A percentile compares a stretch with the other conserved stretches of the same genome.
Conservation (phyloP, 1,140 invertebrate genomes). For the Pectinophora gossypiella region DNA sequence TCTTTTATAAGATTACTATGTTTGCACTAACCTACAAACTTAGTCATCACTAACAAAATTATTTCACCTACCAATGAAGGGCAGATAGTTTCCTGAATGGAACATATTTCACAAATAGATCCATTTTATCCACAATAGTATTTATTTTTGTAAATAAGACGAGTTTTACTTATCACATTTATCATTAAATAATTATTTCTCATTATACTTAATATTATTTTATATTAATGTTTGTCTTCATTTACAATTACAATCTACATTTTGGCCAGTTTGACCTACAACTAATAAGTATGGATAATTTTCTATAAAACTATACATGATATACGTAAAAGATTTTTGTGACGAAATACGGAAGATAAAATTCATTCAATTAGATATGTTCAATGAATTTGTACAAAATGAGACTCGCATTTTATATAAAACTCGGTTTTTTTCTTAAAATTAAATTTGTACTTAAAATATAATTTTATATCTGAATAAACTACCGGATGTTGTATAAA, state of each 20-base stretch:
- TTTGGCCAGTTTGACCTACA: conserved; percentile 34
- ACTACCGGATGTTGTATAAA: conserved; percentile 35
- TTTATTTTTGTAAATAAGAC: neutral
- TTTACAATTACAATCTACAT: conserved; percentile 13
- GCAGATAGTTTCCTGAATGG: too few relatives aligned
- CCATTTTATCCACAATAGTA: too few relatives aligned
- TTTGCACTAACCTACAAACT: conserved; percentile 13
- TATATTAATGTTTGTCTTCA: too few relatives aligned
- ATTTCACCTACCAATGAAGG: too few relatives aligned
- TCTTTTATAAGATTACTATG: conserved; percentile 35
- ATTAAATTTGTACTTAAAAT: conserved; percentile 30
- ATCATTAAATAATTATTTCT: neutral
- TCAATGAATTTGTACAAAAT: conserved; percentile 34
- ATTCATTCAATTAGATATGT: conserved; percentile 32
- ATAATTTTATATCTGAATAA: conserved; percentile 9
- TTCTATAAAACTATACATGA: neutral
- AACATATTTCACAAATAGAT: too few relatives aligned
- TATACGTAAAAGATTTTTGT: neutral
- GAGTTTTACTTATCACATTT: neutral
- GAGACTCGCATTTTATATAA: conserved; percentile 15
- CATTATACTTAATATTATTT: conserved; percentile 3
- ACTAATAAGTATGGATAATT: conserved; percentile 15
- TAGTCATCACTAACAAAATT: neutral
- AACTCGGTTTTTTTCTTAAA: conserved; percentile 13
- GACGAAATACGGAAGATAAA: conserved; percentile 1